A percentile compares a stretch with the other conserved stretches of the same genome.
Evolutionary conservation across 2,113 vertebrate genomes (phyloP).

Genomic region (Chlorodrepanis virens): DNA sequence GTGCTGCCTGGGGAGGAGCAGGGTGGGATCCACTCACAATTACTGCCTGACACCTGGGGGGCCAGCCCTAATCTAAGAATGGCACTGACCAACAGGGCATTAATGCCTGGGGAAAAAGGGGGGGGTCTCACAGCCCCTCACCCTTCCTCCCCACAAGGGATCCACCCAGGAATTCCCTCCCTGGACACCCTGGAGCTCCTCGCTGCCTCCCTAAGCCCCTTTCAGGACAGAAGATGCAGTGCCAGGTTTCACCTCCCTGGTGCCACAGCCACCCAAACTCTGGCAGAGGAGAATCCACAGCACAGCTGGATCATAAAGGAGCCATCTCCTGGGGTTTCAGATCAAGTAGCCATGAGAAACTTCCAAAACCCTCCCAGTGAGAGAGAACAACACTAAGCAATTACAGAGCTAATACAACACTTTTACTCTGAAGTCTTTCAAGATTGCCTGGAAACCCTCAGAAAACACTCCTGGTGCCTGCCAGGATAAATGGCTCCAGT

Average conservation of each 20-base stretch:
- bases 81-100: too few species aligned
- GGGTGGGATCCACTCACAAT: rapidly evolving
- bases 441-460: neutral
- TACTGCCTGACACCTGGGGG: neutral
- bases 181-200: neutral
- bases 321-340: neutral
- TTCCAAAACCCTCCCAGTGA: neutral
- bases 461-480: neutral
- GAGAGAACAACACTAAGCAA: neutral
- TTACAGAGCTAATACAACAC: neutral
- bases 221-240: rapidly evolving
- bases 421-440: neutral
- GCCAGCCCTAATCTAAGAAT: rapidly evolving
- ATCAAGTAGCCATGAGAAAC: neutral
- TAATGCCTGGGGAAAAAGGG: rapidly evolving
- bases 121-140: rapidly evolving
- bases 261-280: neutral
- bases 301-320: neutral
- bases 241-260: neutral
- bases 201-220: rapidly evolving
- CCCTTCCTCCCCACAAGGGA: too few species aligned
- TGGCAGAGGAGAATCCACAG: neutral
- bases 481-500: neutral
- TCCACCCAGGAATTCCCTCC: rapidly evolving
- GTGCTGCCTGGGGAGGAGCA: neutral